phyloP scores from a whole-genome alignment of 2,888 invertebrate species.

The Meganola albula region DNA sequence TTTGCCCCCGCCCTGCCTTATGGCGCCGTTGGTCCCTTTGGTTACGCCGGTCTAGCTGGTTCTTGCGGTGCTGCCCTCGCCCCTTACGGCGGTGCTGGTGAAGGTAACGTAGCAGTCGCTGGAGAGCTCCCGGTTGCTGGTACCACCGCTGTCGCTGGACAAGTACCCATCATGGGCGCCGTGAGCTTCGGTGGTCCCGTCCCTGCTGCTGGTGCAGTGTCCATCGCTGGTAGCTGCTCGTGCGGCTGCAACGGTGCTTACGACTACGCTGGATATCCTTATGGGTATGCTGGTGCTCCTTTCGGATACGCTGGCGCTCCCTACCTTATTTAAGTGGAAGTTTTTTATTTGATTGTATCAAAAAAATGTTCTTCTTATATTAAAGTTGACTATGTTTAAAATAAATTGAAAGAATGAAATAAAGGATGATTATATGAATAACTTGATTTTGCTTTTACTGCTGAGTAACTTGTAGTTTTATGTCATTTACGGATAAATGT shows the following conservation, averaged over 20 bases:
- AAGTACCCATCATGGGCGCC: constrained; percentile 33
- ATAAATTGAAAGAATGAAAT: too few relatives aligned
- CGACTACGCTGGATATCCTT: neutral
- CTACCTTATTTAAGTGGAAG: too few relatives aligned
- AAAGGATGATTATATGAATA: too few relatives aligned
- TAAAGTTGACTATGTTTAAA: too few relatives aligned
- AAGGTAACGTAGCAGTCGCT: constrained; percentile 21
- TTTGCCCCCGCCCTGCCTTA: neutral
- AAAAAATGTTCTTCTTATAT: too few relatives aligned
- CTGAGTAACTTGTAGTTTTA: too few relatives aligned
- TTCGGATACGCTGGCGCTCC: too few relatives aligned
- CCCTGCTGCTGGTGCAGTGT: constrained; percentile 26
- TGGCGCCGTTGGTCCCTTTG: neutral
- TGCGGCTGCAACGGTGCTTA: constrained; percentile 23
- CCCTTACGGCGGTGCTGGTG: constrained; percentile 18
- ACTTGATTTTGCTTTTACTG: too few relatives aligned
- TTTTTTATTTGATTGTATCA: too few relatives aligned
- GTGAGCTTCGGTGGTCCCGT: constrained; percentile 29
- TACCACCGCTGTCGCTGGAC: constrained; percentile 29
- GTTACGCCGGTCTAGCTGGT: constrained; percentile 1
- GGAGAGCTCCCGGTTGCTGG: constrained; percentile 29
- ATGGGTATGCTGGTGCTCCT: neutral
- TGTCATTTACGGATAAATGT: too few relatives aligned
- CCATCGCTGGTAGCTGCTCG: constrained; percentile 27
- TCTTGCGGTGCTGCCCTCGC: neutral